phyloP scores from a whole-genome alignment of 35 echinoderm and acorn worm species.

The Heliocidaris tuberculata region DNA sequence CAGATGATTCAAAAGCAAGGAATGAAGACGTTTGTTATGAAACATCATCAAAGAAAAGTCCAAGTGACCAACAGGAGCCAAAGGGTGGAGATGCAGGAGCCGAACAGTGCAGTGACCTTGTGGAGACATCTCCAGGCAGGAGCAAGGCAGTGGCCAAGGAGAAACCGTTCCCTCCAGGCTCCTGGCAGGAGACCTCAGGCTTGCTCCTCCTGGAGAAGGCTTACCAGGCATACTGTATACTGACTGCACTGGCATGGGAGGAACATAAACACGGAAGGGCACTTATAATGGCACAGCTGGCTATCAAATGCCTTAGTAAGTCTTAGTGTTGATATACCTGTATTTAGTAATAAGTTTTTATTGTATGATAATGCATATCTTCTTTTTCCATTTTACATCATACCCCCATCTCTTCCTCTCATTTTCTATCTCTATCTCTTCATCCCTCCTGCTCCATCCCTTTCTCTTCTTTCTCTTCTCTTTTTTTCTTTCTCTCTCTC shows the following conservation, averaged over 20 bases:
- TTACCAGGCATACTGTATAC: conserved; percentile 56
- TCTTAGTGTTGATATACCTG: background rate
- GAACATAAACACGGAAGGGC: conserved; percentile 53
- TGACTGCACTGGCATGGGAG: conserved; percentile 51
- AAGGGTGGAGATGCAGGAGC: background rate
- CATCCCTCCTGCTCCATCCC: no score
- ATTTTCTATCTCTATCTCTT: no score
- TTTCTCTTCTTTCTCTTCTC: no score
- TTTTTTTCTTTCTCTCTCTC: no score
- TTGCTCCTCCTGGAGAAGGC: conserved; percentile 65
- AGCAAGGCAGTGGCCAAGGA: conserved; percentile 30
- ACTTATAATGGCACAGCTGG: conserved; percentile 59
- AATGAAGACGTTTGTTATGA: background rate
- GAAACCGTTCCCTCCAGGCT: conserved; percentile 55
- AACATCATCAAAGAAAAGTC: background rate
- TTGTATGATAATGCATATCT: no score
- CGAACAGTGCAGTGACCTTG: conserved; percentile 7
- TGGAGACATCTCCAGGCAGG: background rate
- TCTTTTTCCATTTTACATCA: no score
- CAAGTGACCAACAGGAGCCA: background rate
- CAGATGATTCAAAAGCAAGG: background rate
- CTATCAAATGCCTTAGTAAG: conserved; percentile 71
- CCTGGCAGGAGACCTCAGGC: conserved; percentile 63
- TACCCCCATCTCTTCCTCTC: no score
- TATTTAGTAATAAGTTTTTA: no score